Evolutionary conservation across 2,888 invertebrate species (phyloP), one percentile per base, ranked within the genome.

Genomic region (Macropis europaea): DNA sequence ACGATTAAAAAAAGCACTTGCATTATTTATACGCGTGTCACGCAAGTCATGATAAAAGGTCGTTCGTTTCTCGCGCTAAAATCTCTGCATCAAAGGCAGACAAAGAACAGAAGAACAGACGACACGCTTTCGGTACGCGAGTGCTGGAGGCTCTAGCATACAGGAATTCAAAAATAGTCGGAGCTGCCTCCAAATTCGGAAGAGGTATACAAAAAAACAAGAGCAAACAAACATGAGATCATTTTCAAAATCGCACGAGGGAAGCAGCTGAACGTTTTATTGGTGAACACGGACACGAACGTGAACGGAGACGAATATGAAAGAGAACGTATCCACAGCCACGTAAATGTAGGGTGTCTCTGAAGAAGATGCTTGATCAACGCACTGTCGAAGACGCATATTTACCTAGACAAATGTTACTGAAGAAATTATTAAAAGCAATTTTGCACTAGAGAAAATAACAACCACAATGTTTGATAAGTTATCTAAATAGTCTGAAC

Each of bases 301-400:
- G 7, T 15, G n/a, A 50, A 13, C 22, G 9, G 17, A 11, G 40
- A 15, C 17, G 30, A 56, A 47, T 7, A 43, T 22, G 22, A 38
- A 52, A 53, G 42, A 22, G 17, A 32, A 52, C 19, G 11, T 13
- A 68, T 54, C 34, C 69, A 69, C 69, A 63, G 52, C 72, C 69
- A 57, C 26, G 26, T 30, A 30, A 34, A 36, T n/a, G n/a, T n/a
- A n/a, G n/a, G n/a, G n/a, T n/a, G n/a, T n/a, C n/a, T n/a, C n/a
- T n/a, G n/a, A n/a, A n/a, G n/a, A n/a, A n/a, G n/a, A n/a, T n/a
- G n/a, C n/a, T n/a, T n/a, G n/a, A n/a, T n/a, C n/a, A n/a, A n/a
- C n/a, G n/a, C n/a, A n/a, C n/a, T n/a, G n/a, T n/a, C n/a, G n/a
- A n/a, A n/a, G n/a, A n/a, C n/a, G n/a, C n/a, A n/a, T n/a, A n/a